Conservation (phyloP, 2,113 vertebrate genomes). For the Catharus fuscescens region DNA sequence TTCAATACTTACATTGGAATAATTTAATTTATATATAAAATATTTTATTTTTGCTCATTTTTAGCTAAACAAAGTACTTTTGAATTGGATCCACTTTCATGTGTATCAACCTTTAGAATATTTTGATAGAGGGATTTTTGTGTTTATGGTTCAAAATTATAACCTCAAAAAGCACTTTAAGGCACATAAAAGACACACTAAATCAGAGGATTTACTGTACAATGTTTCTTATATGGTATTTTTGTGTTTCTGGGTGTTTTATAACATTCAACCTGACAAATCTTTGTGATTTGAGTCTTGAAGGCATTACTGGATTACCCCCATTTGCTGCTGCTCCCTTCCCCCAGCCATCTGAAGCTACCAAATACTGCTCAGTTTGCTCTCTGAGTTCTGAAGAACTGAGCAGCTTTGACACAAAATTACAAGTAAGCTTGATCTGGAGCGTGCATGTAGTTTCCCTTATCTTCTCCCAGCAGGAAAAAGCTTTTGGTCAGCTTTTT, state of each 20-base stretch:
- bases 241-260: not conserved
- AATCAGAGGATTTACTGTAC: not conserved
- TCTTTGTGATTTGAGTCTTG: not conserved
- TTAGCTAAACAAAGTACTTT: not conserved
- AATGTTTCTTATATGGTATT: not conserved
- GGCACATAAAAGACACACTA: not conserved
- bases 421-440: not conserved
- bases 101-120: not conserved
- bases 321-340: not conserved
- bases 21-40: not conserved
- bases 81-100: not conserved
- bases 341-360: not conserved
- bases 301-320: not conserved
- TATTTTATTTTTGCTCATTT: not conserved
- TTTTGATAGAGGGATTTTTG: not conserved
- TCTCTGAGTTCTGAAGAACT: not conserved
- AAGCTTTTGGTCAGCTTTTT: constrained; percentile 19
- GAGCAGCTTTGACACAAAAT: not conserved
- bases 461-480: not conserved
- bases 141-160: not conserved
- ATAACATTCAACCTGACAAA: not conserved
- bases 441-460: not conserved
- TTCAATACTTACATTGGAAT: not conserved
- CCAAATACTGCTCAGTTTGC: not conserved
- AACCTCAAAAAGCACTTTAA: not conserved